Conservation (phyloP, 2,113 vertebrate genomes). For the Turdus rufiventris region DNA sequence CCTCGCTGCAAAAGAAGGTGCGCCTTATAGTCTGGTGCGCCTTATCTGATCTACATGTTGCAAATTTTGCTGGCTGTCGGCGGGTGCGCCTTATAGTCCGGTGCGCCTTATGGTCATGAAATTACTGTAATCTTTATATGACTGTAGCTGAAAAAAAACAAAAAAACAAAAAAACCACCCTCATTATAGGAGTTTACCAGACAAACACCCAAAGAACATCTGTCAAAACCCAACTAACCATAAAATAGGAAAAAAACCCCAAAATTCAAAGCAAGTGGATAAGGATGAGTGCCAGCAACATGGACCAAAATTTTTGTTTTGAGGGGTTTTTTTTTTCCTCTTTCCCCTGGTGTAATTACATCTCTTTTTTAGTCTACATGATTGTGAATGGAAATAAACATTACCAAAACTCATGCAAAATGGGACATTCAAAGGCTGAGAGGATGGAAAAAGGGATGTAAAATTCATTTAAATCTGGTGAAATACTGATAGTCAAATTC, state of each 20-base stretch:
- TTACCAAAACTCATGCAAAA: neutral
- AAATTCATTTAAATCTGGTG: neutral
- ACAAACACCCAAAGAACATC: neutral
- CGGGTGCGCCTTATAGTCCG: no score
- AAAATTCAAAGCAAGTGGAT: neutral
- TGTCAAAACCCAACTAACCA: neutral
- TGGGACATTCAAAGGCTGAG: neutral
- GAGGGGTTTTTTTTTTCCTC: neutral
- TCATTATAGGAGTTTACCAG: neutral
- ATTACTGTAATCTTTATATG: neutral
- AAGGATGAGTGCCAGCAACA: fast-evolving
- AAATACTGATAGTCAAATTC: neutral
- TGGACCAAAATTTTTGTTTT: neutral
- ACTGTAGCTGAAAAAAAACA: neutral
- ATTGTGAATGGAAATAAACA: neutral
- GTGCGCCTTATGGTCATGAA: no score
- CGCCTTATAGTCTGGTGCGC: no score
- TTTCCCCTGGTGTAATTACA: neutral
- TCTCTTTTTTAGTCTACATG: neutral
- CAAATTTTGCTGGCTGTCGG: no score
- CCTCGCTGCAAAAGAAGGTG: no score
- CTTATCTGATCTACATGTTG: no score
- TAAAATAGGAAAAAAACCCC: neutral
- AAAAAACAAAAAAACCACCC: neutral
- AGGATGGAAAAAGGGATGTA: neutral